phyloP scores from a whole-genome alignment of 2,113 vertebrate genomes.

The Cygnus atratus region DNA sequence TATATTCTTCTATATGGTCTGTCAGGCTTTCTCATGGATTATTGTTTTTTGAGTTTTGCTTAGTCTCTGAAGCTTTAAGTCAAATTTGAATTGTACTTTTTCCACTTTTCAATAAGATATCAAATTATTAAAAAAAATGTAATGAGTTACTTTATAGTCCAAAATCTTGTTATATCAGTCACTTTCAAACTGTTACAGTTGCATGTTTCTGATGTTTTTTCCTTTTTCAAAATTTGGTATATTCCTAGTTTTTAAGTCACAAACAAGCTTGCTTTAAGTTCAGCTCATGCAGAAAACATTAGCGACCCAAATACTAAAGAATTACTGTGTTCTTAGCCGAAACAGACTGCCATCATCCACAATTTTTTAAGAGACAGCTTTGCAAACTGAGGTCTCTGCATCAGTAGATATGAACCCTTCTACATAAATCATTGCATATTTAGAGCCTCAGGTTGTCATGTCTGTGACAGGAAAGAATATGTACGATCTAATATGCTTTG shows the following conservation, averaged over 20 bases:
- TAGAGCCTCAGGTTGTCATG: not conserved
- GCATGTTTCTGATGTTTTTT: not conserved
- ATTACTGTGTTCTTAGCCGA: not conserved
- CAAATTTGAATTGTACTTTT: not conserved
- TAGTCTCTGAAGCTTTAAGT: not conserved
- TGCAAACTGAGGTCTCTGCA: not conserved
- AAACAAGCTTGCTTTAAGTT: not conserved
- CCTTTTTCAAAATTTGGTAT: not conserved
- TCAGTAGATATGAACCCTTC: not conserved
- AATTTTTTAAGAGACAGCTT: not conserved
- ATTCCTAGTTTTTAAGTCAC: not conserved
- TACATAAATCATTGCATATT: not conserved
- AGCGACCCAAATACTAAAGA: not conserved
- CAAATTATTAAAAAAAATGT: not conserved
- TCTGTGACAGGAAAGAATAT: not conserved
- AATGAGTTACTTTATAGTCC: not conserved
- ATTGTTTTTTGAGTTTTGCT: not conserved
- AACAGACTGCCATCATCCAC: not conserved
- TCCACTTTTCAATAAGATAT: not conserved
- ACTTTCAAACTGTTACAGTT: not conserved
- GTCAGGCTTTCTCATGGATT: not conserved
- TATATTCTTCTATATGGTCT: not conserved
- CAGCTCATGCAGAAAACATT: not conserved
- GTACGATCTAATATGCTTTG: not conserved
- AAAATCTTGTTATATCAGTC: not conserved